phyloP scores from a whole-genome alignment of 2,888 invertebrate genomes.

The Philereme transversata region DNA sequence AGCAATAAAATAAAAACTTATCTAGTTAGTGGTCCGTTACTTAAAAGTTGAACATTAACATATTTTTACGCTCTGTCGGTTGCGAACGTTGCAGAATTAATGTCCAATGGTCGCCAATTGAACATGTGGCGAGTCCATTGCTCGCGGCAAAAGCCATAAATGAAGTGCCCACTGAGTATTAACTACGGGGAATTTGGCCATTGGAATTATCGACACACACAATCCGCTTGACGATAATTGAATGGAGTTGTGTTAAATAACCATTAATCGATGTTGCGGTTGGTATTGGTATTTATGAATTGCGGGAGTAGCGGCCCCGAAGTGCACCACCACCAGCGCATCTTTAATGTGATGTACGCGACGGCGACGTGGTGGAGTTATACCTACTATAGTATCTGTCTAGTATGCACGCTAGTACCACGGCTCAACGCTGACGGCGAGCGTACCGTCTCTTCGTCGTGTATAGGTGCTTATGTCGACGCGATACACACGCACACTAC shows the following conservation, averaged over 20 bases:
- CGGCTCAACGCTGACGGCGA: constrained; percentile 20
- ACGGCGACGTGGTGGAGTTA: not conserved
- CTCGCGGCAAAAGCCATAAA: constrained; percentile 65
- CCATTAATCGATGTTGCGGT: constrained; percentile 72
- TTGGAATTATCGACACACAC: constrained; percentile 70
- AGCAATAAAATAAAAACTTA: too few species aligned
- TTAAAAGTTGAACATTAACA: constrained; percentile 60
- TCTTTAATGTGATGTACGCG: constrained; percentile 42
- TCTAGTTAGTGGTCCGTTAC: constrained; percentile 16
- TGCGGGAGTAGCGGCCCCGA: constrained; percentile 48
- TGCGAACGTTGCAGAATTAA: constrained; percentile 68
- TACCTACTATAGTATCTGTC: too few species aligned
- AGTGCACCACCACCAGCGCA: constrained; percentile 38
- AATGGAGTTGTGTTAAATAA: constrained; percentile 75
- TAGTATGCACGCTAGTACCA: constrained; percentile 38
- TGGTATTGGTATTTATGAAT: constrained; percentile 66
- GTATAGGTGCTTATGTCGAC: constrained; percentile 38
- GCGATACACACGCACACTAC: constrained; percentile 51
- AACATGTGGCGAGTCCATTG: constrained; percentile 58
- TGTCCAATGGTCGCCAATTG: constrained; percentile 56
- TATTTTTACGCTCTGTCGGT: constrained; percentile 64
- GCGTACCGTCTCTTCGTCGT: constrained; percentile 47
- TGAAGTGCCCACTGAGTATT: constrained; percentile 64
- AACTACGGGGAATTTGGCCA: constrained; percentile 72
- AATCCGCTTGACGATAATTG: constrained; percentile 74